phyloP scores from a whole-genome alignment of 2,113 vertebrate genomes.

The Regulus satrapa region DNA sequence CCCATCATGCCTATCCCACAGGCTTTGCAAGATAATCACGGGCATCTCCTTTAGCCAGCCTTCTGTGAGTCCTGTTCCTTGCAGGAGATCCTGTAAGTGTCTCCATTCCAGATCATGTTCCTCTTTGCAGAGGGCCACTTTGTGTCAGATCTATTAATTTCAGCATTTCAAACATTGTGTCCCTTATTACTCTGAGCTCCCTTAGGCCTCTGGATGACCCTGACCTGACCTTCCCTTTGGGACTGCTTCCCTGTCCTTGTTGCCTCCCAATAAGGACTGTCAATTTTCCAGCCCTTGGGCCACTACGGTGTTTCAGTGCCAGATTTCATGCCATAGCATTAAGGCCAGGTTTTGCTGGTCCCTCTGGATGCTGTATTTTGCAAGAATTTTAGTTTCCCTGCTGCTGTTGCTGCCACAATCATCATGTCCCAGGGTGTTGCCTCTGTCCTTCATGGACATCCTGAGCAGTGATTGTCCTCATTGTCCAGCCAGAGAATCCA shows the following conservation, averaged over 20 bases:
- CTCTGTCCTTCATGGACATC: not conserved
- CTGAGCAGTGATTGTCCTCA: not conserved
- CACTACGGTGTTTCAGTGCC: not conserved
- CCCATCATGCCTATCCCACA: not conserved
- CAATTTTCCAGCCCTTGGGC: not conserved
- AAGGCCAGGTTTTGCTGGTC: not conserved
- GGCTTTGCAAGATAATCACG: not conserved
- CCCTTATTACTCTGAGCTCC: not conserved
- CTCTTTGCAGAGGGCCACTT: not conserved
- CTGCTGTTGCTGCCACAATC: not conserved
- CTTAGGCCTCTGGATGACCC: not conserved
- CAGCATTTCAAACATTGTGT: not conserved
- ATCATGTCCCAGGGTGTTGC: not conserved
- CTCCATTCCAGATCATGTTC: not conserved
- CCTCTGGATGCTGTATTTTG: not conserved
- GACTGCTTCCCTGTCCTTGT: not conserved
- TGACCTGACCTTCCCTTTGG: not conserved
- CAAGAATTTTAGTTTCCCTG: not conserved
- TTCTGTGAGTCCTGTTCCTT: not conserved
- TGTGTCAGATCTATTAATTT: not conserved
- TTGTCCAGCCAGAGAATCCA: not conserved
- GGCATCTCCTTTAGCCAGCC: not conserved
- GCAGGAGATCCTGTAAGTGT: not conserved
- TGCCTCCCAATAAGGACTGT: not conserved
- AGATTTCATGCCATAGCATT: not conserved